phyloP scores from a whole-genome alignment of 2,888 invertebrate genomes.

The Drosophila macrospina region DNA sequence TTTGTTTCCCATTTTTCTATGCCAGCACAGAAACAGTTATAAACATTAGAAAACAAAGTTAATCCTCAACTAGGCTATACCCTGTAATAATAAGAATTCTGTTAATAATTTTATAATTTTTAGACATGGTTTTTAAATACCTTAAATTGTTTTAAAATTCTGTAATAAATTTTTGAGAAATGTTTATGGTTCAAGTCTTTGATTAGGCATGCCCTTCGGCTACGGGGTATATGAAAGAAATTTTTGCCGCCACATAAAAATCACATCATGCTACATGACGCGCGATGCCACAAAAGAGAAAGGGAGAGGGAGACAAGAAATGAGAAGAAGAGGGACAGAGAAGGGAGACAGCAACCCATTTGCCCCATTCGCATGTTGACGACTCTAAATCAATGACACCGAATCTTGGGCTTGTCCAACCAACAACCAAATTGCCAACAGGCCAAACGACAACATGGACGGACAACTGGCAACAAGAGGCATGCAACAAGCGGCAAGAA shows the following conservation, averaged over 20 bases:
- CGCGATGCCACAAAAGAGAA: conserved; percentile 18
- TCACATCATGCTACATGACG: conserved; percentile 60
- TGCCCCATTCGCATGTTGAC: conserved; percentile 51
- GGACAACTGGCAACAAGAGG: conserved; percentile 22
- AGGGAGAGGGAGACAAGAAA: neutral
- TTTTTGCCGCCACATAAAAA: conserved; percentile 71
- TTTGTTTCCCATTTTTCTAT: conserved; percentile 24
- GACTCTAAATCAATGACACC: conserved; percentile 72
- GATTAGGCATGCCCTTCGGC: conserved; percentile 19
- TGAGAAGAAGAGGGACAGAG: neutral
- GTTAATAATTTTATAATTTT: neutral
- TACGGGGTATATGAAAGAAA: conserved; percentile 31
- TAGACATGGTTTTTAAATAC: conserved; percentile 8
- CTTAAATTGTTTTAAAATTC: conserved; percentile 1
- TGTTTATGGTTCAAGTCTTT: neutral
- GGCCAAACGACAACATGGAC: conserved; percentile 18
- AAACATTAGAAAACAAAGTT: neutral
- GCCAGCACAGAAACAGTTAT: conserved; percentile 28
- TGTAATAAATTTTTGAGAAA: neutral
- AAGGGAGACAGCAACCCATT: conserved; percentile 35
- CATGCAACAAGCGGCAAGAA: conserved; percentile 11
- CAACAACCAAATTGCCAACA: conserved; percentile 64
- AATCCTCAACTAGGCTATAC: conserved; percentile 32
- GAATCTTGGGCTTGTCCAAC: conserved; percentile 50
- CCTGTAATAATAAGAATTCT: conserved; percentile 12